Base-by-base conservation (phyloP, 2,888 invertebrate species). In the Drosophila tanythrix region DNA sequence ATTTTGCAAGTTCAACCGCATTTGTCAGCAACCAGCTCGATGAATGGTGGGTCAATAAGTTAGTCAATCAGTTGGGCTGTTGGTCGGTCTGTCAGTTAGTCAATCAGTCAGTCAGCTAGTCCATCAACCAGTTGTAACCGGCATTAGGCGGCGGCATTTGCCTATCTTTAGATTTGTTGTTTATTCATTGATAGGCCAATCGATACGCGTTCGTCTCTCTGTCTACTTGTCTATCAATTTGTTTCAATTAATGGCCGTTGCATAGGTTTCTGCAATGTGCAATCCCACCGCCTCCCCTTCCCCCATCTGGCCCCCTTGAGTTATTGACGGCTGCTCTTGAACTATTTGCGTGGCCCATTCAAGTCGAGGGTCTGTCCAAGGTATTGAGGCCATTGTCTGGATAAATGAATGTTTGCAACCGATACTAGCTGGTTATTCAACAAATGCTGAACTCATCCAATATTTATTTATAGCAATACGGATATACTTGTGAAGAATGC, bases 391-490 rank as follows among this genome's bases (percentile, higher is more conserved):
- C 48, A 50, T 66, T 76, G 67, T 50, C 35, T 13, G 35, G 58
- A 25, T 57, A n/a, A 31, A 31, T 25, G 33, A 59, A 60, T 33
- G 48, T 31, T 25, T 76, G 33, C 27, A 74, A 72, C 81, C 67
- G 81, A 84, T 65, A 69, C 51, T 29, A 66, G 57, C 48, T 43
- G 43, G 51, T 51, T 67, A 51, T 57, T 38, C 13, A 68, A 51
- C n/a, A 36, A 67, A 51, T 21, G 25, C 27, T 55, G 18, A 55
- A 55, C 67, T 15, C 38, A 33, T 35, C 38, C 6, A 25, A 18
- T 27, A n/a, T 52, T 35, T 59, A 35, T 36, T 53, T 31, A 3
- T 87, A 95, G 95, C 74, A 95, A 95, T 81, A 94, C 94, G 80
- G 91, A 92, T 10, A 91, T 93, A 63, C 90, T 94, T 52, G 89